phyloP scores from a whole-genome alignment of 2,888 invertebrate genomes.

The Furcula furcula region DNA sequence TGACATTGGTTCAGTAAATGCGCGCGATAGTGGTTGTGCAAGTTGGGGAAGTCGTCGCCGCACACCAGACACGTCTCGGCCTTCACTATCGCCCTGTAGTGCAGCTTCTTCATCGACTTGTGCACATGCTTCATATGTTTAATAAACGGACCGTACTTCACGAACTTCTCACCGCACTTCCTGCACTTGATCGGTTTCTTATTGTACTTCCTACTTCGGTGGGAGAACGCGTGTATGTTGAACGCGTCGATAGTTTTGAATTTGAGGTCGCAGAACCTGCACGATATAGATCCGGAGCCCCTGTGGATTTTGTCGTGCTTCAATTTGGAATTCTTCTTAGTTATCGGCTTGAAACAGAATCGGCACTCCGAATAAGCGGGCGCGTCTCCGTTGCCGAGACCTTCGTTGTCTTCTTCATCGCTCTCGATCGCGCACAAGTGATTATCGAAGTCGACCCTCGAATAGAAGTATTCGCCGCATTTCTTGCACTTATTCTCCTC shows the following conservation, averaged over 20 bases:
- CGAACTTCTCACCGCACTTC: slow-evolving; percentile 66
- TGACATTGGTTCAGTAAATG: slow-evolving; percentile 81
- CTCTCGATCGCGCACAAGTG: slow-evolving; percentile 73
- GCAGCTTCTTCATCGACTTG: slow-evolving; percentile 61
- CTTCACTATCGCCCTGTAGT: slow-evolving; percentile 62
- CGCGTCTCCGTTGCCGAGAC: slow-evolving; percentile 27
- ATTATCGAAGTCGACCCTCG: slow-evolving; percentile 60
- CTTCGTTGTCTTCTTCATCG: slow-evolving; percentile 53
- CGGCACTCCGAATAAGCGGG: slow-evolving; percentile 65
- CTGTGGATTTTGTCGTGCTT: slow-evolving; percentile 64
- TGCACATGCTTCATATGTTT: slow-evolving; percentile 67
- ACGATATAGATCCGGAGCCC: slow-evolving; percentile 71
- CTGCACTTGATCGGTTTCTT: slow-evolving; percentile 70
- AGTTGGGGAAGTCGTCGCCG: slow-evolving; percentile 80
- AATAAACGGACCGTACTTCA: slow-evolving; percentile 71
- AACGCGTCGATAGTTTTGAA: slow-evolving; percentile 77
- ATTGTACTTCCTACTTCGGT: slow-evolving; percentile 70
- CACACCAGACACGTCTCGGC: slow-evolving; percentile 83
- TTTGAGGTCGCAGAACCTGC: slow-evolving; percentile 70
- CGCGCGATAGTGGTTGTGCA: slow-evolving; percentile 83
- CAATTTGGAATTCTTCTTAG: slow-evolving; percentile 53
- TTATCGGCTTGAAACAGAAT: slow-evolving; percentile 75
- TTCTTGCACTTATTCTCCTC: slow-evolving; percentile 75
- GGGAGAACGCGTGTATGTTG: slow-evolving; percentile 74
- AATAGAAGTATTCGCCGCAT: slow-evolving; percentile 72